These are phyloP conservation scores for Sebastes baramenuke DNA, from an alignment of 2,797 vertebrate species.

Conservation along the genomic window DNA sequence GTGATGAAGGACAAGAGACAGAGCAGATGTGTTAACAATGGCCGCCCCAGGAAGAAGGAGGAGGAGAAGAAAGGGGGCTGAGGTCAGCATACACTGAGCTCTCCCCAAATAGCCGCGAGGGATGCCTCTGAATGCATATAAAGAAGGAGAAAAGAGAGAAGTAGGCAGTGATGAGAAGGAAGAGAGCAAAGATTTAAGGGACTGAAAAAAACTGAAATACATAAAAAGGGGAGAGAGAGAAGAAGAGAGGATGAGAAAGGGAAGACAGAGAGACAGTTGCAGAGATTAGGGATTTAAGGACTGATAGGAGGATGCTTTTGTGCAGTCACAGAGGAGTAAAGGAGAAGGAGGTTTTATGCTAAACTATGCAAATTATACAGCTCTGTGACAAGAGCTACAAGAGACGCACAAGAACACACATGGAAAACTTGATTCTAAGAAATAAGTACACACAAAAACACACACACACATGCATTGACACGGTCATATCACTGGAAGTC, in stretches of 20 bases:
- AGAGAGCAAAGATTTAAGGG: slow-evolving; percentile 50
- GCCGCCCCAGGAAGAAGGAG: slow-evolving; percentile 50
- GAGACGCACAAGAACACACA: slow-evolving; percentile 69
- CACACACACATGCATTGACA: neutral
- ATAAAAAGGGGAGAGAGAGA: slow-evolving; percentile 33
- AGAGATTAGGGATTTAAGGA: slow-evolving; percentile 82
- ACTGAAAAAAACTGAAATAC: slow-evolving; percentile 25
- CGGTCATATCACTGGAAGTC: slow-evolving; percentile 1
- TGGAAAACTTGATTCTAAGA: slow-evolving; percentile 54
- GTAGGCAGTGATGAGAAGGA: slow-evolving; percentile 45
- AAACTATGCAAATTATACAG: slow-evolving; percentile 83
- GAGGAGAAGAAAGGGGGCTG: slow-evolving; percentile 54
- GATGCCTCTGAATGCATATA: slow-evolving; percentile 63
- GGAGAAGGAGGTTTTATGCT: slow-evolving; percentile 80
- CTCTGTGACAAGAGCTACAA: slow-evolving; percentile 80
- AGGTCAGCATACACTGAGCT: slow-evolving; percentile 69
- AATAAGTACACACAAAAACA: slow-evolving; percentile 26
- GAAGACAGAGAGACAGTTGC: slow-evolving; percentile 66
- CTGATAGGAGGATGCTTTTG: slow-evolving; percentile 81
- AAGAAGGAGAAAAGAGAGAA: slow-evolving; percentile 35
- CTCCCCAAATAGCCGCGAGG: slow-evolving; percentile 63
- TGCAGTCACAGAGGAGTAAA: slow-evolving; percentile 78
- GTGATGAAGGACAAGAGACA: slow-evolving; percentile 63
- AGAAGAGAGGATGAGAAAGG: slow-evolving; percentile 24
- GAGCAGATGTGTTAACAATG: slow-evolving; percentile 59